Evolutionary conservation across 2,888 invertebrate genomes (phyloP), one percentile per base, ranked within the genome.

Genomic region (Drosophila maculinotata): DNA sequence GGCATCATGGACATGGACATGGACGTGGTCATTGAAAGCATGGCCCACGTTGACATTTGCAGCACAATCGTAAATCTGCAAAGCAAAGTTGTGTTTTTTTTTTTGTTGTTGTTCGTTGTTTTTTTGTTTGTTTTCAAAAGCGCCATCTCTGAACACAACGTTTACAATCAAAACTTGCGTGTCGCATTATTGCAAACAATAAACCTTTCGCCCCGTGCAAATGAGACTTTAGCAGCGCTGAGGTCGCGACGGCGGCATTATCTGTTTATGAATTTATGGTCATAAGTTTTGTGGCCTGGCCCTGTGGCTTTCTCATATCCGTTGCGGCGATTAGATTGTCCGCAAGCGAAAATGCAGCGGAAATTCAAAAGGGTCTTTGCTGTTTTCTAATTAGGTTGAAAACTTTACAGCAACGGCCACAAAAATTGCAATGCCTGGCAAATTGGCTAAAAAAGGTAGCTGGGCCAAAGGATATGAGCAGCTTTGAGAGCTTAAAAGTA

Each of bases 241-340:
- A n/a, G n/a, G n/a, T n/a, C n/a, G n/a, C n/a, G n/a, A n/a, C 42
- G 35, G 15, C 44, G 26, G 45, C 60, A 78, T 76, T 76, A 84
- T 81, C 76, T 81, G 63, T 60, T 84, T 78, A 84, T 75, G 79
- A 84, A 79, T 84, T 81, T 76, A 81, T 58, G 44, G 53, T 12
- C 67, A 67, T 74, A 85, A 79, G 62, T 80, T 73, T 76, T 59
- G 48, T 31, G 53, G 31, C 39, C 30, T 7, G 28, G 20, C 47
- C 33, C 54, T 15, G 23, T 60, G 59, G 62, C 72, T 83, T 85
- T 89, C 80, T 89, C 88, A 90, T 89, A 90, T 89, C 90, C 89
- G 89, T 30, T 54, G 30, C 57, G 67, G 57, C 79, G 81, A 84
- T 81, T 81, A 81, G 79, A 68, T 76, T 80, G 68, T 39, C 65